Evolutionary conservation across 2,113 vertebrate species (phyloP).

Genomic region (Excalfactoria chinensis): DNA sequence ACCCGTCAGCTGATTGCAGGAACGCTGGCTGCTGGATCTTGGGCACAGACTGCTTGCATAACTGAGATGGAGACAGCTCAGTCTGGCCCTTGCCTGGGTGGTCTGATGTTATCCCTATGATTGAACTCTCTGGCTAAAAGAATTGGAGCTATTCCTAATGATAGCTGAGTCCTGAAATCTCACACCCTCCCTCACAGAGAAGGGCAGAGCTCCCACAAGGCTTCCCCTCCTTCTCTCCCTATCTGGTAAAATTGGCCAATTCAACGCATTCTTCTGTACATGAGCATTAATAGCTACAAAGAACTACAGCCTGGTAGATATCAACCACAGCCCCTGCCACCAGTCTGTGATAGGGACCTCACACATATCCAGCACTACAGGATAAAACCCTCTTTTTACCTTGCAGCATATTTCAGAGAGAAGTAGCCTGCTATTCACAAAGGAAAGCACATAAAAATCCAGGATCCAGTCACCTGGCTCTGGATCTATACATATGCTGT

Average conservation of each 20-base stretch:
- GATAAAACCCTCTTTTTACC: not conserved
- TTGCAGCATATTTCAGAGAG: not conserved
- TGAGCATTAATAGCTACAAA: slow-evolving; percentile 82
- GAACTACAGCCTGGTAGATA: slow-evolving; percentile 75
- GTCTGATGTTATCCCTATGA: slow-evolving; percentile 78
- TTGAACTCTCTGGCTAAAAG: slow-evolving; percentile 69
- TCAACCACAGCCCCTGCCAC: slow-evolving; percentile 69
- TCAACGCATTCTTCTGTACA: slow-evolving; percentile 85
- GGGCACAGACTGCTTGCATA: slow-evolving; percentile 47
- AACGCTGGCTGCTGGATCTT: slow-evolving; percentile 57
- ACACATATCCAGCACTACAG: slow-evolving; percentile 59
- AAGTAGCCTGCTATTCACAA: not conserved
- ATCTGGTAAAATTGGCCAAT: slow-evolving; percentile 74
- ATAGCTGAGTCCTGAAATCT: slow-evolving; percentile 72
- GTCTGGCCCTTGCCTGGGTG: slow-evolving; percentile 74
- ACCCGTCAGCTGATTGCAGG: slow-evolving; percentile 60
- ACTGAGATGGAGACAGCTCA: slow-evolving; percentile 43
- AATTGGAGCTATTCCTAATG: slow-evolving; percentile 74
- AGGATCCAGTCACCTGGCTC: not conserved
- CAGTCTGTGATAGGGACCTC: slow-evolving; percentile 83
- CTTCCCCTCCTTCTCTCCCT: slow-evolving; percentile 40
- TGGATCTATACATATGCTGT: not conserved
- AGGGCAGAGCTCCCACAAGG: slow-evolving; percentile 27
- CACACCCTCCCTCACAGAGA: slow-evolving; percentile 41
- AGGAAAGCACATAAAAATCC: not conserved